phyloP scores from a whole-genome alignment of 2,797 vertebrate species.

The Miichthys miiuy region DNA sequence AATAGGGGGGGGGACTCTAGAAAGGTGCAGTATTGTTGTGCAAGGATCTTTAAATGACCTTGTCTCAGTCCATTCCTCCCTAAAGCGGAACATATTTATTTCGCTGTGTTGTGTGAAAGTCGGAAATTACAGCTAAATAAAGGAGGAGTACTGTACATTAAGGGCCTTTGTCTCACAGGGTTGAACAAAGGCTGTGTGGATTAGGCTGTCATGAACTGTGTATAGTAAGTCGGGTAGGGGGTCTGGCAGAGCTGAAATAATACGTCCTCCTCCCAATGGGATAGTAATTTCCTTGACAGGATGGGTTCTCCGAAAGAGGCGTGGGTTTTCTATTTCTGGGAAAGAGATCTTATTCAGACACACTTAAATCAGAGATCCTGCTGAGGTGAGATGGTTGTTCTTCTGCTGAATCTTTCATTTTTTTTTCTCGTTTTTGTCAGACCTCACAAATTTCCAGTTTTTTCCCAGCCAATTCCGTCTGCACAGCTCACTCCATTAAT shows the following conservation, averaged over 20 bases:
- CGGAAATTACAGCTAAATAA: slow-evolving; percentile 30
- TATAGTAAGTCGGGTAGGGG: slow-evolving; percentile 55
- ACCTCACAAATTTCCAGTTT: slow-evolving; percentile 24
- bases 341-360: slow-evolving; percentile 66
- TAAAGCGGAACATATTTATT: slow-evolving; percentile 55
- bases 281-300: slow-evolving; percentile 73
- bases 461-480: slow-evolving; percentile 41
- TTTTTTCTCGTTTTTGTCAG: neutral
- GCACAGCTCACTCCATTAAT: slow-evolving; percentile 65
- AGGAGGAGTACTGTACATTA: slow-evolving; percentile 38
- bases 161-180: slow-evolving; percentile 57
- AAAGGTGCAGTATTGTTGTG: slow-evolving; percentile 9
- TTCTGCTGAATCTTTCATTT: slow-evolving; percentile 27
- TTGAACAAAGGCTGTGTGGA: slow-evolving; percentile 64
- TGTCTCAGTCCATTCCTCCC: slow-evolving; percentile 53
- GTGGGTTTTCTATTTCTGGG: slow-evolving; percentile 59
- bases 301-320: slow-evolving; percentile 60
- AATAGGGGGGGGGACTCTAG: slow-evolving; percentile 12
- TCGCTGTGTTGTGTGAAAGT: slow-evolving; percentile 41
- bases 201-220: slow-evolving; percentile 63
- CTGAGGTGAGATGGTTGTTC: slow-evolving; percentile 60
- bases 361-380: slow-evolving; percentile 71
- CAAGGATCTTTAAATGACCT: slow-evolving; percentile 57
- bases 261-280: slow-evolving; percentile 61
- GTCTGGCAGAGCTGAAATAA: slow-evolving; percentile 69